Evolutionary conservation across 2,888 invertebrate species (phyloP), one percentile per base, ranked within the genome.

Genomic region (Lymantria monacha): DNA sequence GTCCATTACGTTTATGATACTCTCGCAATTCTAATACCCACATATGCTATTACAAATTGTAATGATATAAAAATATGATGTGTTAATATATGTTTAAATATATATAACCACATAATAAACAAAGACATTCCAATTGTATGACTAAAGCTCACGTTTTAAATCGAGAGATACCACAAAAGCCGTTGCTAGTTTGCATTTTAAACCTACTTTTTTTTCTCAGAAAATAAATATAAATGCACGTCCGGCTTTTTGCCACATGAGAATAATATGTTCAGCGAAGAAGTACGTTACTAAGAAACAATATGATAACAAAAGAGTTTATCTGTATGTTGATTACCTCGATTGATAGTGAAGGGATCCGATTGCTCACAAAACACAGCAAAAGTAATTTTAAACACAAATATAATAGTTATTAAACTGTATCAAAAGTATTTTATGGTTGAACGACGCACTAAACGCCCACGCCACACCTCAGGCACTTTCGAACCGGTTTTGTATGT

Each of bases 381-480:
- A 63, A 70, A 77, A 74, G 68, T 69, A 63, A 48, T 48, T 14
- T 55, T 58, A 70, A 66, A 73, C 72, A 75, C 74, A 68, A 67
- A 69, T 70, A 30, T 71, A 62, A 66, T 70, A 75, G 76, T 79
- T 75, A 75, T 77, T 46, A 52, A 65, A 63, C 53, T 67, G 53
- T 61, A 61, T 65, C 63, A 48, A 63, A 59, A 63, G 65, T 67
- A 68, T 68, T 82, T 80, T 73, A 81, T 78, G 81, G 79, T 83
- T 79, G 81, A 82, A 78, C 76, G 83, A 83, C 72, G 79, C 81
- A 83, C 79, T 77, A 69, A 69, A 72, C 79, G 79, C 81, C 83
- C 79, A 81, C 85, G 85, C 85, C 87, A 82, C 87, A 86, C 88
- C 87, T 87, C 75, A 66, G 69, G 72, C 82, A 88, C 88, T 88